Base-by-base conservation (phyloP, 2,113 vertebrate genomes). In the Riparia riparia region DNA sequence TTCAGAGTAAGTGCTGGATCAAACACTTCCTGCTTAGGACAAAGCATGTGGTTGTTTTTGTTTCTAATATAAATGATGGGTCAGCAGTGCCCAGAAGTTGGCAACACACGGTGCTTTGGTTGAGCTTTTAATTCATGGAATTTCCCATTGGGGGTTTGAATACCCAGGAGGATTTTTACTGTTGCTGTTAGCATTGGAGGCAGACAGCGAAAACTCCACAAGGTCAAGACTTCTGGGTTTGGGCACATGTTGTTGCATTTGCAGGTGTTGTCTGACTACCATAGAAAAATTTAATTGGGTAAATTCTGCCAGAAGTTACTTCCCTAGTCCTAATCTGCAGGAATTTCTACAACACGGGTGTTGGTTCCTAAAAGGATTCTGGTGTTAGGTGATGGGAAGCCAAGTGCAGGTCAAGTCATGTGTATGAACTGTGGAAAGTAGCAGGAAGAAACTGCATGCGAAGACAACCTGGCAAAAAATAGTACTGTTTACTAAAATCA, bases 1-100 rank as follows among this genome's bases (percentile, higher is more conserved):
- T 26, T 29, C 98, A 57, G 99, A 99, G 99, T 99, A 97, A 99
- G 99, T 98, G 82, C 73, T 68, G 86, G 54, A 24, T 73, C 58
- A n/a, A 49, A 44, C 49, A 49, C 32, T 49, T 53, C 73, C 76
- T 69, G 65, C 87, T 78, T 57, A 57, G 83, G 31, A 79, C 64
- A 70, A 81, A 90, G 39, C 31, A 45, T 13, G 64, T 39, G 78
- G 21, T 66, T 50, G 41, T 4, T 82, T 79, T 89, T 70, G 39
- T 88, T 82, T 66, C 83, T 91, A 58, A 37, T 72, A 73, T 44
- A 86, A 95, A 72, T 69, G 50, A 41, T 73, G 71, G 77, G 44
- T 91, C 82, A 73, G 86, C 81, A 42, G 9, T 77, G 80, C 31
- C 74, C 53, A 41, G 53, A 53, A 41, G 34, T 54, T 82, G 86